Evolutionary conservation across 2,797 vertebrate species (phyloP), one percentile per base, ranked within the genome.

Genomic region (Zalophus californianus): DNA sequence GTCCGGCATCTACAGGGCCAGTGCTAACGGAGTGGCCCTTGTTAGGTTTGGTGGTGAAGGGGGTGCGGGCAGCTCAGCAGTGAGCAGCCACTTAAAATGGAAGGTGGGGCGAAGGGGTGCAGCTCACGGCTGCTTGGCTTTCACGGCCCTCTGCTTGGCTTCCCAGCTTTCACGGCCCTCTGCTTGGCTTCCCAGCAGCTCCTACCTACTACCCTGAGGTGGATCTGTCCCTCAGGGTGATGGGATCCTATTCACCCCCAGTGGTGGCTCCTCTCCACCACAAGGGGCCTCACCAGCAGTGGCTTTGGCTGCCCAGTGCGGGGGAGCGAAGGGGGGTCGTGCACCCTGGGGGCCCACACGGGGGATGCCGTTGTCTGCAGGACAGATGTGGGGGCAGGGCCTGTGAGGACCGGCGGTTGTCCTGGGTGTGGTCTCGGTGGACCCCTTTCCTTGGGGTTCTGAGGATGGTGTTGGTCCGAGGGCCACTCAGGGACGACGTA

Each of bases 401-500:
- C 23, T 20, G 3, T 25, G 83, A 83, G 64, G 64, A n/a, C 64
- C 18, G 64, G 32, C 1, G 3, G 58, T 27, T n/a, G 23, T 32
- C 7, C 14, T 23, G 21, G 29, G 21, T 15, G 6, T 4, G 41
- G 41, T 60, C 58, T 16, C 10, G 20, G 2, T 27, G 38, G 62
- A 9, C 5, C 1, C 16, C 50, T 29, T 9, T 27, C 56, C 8
- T 6, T 1, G 56, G 70, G 75, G 10, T 44, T 48, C 60, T 11
- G 4, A 80, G 70, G 9, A 2, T 35, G 15, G 16, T 41, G 4
- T 44, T 10, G 86, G 48, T 50, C 23, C 9, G 20, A 15, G 90
- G 60, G 44, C 27, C 0, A 1, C 23, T 72, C 6, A 0, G 62
- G 27, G 90, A 3, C 0, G 0, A 23, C 3, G 0, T 6, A 23